Percentiles rank a stretch among this genome's conserved stretches.
phyloP scores from a whole-genome alignment of 2,797 vertebrate genomes.

The Kryptopterus vitreolus region DNA sequence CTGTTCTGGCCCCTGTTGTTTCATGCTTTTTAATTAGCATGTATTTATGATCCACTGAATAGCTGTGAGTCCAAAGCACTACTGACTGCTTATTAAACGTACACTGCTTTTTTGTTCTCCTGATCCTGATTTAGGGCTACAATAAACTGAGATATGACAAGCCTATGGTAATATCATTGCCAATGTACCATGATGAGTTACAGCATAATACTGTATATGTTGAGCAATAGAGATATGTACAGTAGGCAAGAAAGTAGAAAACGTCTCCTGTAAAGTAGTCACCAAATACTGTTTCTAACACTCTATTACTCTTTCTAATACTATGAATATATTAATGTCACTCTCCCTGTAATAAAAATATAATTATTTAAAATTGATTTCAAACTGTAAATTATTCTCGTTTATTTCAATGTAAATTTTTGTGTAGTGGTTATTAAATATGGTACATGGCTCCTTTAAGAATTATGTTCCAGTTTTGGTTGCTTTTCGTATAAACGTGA shows the following conservation, averaged over 20 bases:
- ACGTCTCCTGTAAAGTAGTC: background rate
- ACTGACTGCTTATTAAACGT: constrained; percentile 15
- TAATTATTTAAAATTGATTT: no score
- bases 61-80: background rate
- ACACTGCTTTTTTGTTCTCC: background rate
- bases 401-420: no score
- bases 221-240: background rate
- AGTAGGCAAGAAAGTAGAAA: background rate
- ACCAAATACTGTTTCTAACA: no score
- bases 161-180: constrained; percentile 25
- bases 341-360: no score
- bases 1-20: constrained; percentile 36
- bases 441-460: no score
- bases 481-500: no score
- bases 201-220: background rate
- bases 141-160: constrained; percentile 40
- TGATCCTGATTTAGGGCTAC: constrained; percentile 24
- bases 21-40: constrained; percentile 45
- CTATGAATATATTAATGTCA: no score
- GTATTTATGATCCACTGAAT: constrained; percentile 10
- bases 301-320: no score
- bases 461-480: no score
- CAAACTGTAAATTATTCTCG: no score
- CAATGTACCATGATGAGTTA: no score
- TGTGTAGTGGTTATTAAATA: no score